Percentiles rank a stretch among this genome's conserved stretches.
Evolutionary conservation across 1,140 invertebrate genomes (phyloP).

Genomic region (Drosophila arawakana): DNA sequence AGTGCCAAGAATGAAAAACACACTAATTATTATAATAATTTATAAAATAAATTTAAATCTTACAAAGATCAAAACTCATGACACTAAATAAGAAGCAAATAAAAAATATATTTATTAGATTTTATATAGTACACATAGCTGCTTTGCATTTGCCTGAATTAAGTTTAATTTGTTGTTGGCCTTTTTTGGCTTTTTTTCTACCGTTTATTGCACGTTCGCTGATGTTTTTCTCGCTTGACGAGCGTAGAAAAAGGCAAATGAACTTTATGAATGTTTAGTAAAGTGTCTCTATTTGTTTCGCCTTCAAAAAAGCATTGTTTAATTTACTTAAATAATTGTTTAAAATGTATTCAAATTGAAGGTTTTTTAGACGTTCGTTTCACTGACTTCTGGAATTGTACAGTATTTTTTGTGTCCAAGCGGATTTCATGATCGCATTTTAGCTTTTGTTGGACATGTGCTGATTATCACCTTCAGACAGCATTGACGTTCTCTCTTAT

Average conservation of each 20-base stretch:
- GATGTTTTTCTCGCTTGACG: neutral
- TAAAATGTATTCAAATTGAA: neutral
- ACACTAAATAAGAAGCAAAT: no score
- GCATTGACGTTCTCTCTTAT: slow-evolving; percentile 28
- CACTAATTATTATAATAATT: slow-evolving; percentile 3
- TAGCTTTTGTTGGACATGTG: neutral
- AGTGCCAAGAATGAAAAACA: slow-evolving; percentile 1
- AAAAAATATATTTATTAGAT: neutral
- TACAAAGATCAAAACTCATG: neutral
- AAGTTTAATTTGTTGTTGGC: slow-evolving; percentile 14
- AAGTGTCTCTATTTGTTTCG: slow-evolving; percentile 21
- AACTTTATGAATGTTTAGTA: slow-evolving; percentile 21
- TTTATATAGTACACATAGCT: neutral
- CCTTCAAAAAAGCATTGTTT: slow-evolving; percentile 24
- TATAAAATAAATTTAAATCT: neutral
- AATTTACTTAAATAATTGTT: slow-evolving; percentile 16
- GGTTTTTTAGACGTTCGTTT: neutral
- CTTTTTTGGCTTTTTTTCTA: slow-evolving; percentile 15
- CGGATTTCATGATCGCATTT: no score
- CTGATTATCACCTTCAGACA: slow-evolving; percentile 70
- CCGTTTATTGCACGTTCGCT: slow-evolving; percentile 11
- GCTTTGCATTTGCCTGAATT: slow-evolving; percentile 2
- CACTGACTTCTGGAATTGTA: neutral
- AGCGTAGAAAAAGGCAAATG: slow-evolving; percentile 24
- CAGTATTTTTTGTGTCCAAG: neutral